A percentile compares a stretch with the other conserved stretches of the same genome.
phyloP scores from a whole-genome alignment of 2,888 invertebrate species.

The Drosophila dives region DNA sequence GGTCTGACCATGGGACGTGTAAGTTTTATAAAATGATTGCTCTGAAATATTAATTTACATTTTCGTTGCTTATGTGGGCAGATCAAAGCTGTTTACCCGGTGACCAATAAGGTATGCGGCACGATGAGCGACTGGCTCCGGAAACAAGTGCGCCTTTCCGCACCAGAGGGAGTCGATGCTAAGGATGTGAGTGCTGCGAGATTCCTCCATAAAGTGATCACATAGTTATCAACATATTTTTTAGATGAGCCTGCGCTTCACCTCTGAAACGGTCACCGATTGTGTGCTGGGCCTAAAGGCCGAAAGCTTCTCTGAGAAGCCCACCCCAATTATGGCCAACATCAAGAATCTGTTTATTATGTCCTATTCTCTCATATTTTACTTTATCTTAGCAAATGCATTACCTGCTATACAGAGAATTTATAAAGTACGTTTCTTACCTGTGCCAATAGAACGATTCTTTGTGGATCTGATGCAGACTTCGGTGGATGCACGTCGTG shows the following conservation, averaged over 20 bases:
- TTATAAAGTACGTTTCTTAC: slow-evolving; percentile 69
- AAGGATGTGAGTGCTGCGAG: slow-evolving; percentile 80
- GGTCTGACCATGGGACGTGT: slow-evolving; percentile 86
- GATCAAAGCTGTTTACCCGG: slow-evolving; percentile 85
- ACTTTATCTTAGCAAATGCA: slow-evolving; percentile 61
- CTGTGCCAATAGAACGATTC: slow-evolving; percentile 87
- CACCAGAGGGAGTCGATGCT: slow-evolving; percentile 83
- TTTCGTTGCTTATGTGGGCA: slow-evolving; percentile 25
- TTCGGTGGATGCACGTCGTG: slow-evolving; percentile 71
- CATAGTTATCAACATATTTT: fast-evolving
- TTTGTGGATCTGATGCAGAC: slow-evolving; percentile 73
- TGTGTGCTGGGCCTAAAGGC: slow-evolving; percentile 85
- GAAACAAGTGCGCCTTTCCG: slow-evolving; percentile 66
- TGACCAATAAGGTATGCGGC: slow-evolving; percentile 85
- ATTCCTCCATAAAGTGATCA: not conserved
- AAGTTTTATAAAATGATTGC: slow-evolving; percentile 31
- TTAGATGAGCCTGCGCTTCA: slow-evolving; percentile 82
- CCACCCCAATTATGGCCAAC: slow-evolving; percentile 77
- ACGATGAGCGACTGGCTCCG: slow-evolving; percentile 84
- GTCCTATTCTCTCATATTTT: slow-evolving; percentile 51
- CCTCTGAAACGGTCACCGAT: slow-evolving; percentile 85
- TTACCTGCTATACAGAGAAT: slow-evolving; percentile 70
- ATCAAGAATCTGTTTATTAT: slow-evolving; percentile 78
- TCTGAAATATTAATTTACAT: not conserved
- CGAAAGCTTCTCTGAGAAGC: slow-evolving; percentile 81